Percentiles rank a stretch among this genome's conserved stretches.
Conservation (phyloP, 2,113 vertebrate genomes). For the Nyctibius bracteatus region DNA sequence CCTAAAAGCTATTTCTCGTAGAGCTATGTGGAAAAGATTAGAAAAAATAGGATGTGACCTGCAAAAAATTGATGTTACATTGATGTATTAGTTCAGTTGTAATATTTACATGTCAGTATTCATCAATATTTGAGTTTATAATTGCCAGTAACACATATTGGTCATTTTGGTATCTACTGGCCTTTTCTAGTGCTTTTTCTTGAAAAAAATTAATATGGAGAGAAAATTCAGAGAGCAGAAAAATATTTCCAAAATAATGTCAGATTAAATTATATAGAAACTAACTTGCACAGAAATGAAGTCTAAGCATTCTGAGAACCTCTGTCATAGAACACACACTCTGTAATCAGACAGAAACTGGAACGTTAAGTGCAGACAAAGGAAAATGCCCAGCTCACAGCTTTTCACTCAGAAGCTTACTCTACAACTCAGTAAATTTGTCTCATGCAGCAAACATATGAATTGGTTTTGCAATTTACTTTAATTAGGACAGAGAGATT, state of each 20-base stretch:
- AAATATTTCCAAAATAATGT: not conserved
- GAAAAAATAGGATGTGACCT: not conserved
- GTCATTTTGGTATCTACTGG: not conserved
- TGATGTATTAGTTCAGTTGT: not conserved
- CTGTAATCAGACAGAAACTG: not conserved
- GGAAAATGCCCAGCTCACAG: not conserved
- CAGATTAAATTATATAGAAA: not conserved
- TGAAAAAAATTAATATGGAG: not conserved
- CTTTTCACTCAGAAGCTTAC: not conserved
- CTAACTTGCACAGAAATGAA: not conserved
- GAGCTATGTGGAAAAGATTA: not conserved
- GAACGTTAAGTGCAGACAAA: not conserved
- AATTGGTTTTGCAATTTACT: not conserved
- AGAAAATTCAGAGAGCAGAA: not conserved
- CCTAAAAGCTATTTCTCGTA: not conserved
- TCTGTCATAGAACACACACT: not conserved
- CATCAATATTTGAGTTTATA: not conserved
- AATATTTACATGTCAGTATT: not conserved
- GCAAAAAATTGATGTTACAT: not conserved
- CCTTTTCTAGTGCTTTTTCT: not conserved
- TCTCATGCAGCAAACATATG: not conserved
- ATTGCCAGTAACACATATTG: not conserved
- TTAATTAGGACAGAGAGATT: not conserved
- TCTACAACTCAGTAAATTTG: not conserved
- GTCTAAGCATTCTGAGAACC: not conserved